These are phyloP conservation scores for Magallana ariakensis DNA, from an alignment of 1,140 invertebrate species.

Conservation along the genomic window DNA sequence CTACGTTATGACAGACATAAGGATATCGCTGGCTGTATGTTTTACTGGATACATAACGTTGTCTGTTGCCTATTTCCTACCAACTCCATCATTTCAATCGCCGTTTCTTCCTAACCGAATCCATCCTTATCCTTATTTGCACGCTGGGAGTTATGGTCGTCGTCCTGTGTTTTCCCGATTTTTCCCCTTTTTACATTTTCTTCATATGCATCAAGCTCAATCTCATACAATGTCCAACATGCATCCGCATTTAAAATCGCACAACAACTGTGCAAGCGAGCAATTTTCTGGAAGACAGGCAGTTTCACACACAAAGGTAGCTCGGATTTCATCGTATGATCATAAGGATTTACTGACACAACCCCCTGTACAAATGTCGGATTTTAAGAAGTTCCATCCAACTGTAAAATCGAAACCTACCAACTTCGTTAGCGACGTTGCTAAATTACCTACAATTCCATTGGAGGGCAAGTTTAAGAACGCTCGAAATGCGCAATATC, in stretches of 20 bases:
- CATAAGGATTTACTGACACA: not conserved
- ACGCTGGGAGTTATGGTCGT: not conserved
- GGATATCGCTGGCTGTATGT: not conserved
- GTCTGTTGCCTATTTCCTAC: not conserved
- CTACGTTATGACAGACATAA: slow-evolving; percentile 3
- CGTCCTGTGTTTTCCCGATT: not conserved
- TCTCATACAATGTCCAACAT: not conserved
- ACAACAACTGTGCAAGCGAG: not conserved
- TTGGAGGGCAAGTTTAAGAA: not conserved
- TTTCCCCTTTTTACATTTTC: not conserved
- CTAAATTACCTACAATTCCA: not conserved
- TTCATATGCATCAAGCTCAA: not conserved
- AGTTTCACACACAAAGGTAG: not conserved
- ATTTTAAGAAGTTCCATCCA: not conserved
- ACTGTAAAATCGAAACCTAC: not conserved
- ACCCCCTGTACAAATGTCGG: not conserved
- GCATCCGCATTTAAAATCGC: not conserved
- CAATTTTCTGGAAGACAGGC: not conserved
- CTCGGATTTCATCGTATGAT: not conserved
- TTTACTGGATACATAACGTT: not conserved
- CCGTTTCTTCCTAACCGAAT: not conserved
- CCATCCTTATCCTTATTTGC: not conserved
- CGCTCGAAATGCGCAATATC: not conserved
- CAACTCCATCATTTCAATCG: not conserved
- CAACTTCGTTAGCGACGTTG: not conserved